phyloP scores from a whole-genome alignment of 2,113 vertebrate species.

The Pelmatolapia mariae region DNA sequence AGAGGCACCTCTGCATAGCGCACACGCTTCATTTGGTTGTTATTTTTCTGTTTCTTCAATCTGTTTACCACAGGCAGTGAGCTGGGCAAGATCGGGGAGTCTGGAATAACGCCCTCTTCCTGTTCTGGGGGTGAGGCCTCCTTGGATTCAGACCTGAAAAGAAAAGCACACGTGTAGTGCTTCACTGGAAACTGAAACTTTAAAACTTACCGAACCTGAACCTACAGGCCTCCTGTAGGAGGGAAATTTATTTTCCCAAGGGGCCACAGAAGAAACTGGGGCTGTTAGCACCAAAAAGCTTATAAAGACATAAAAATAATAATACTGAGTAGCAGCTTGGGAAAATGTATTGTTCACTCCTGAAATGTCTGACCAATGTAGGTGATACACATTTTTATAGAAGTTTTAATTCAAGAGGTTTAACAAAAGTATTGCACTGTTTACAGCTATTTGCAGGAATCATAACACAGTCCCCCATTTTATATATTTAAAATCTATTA shows the following conservation, averaged over 20 bases:
- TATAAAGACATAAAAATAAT: not conserved
- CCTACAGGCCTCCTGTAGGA: not conserved
- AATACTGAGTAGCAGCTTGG: not conserved
- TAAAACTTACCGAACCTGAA: not conserved
- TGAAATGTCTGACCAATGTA: not conserved
- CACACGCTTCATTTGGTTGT: constrained; percentile 62
- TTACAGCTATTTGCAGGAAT: not conserved
- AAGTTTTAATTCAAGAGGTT: not conserved
- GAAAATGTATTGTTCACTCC: not conserved
- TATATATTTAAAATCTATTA: not conserved
- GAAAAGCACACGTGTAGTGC: not conserved
- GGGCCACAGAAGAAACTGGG: not conserved
- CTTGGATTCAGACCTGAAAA: not conserved
- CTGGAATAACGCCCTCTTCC: constrained; percentile 86
- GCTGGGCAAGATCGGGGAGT: constrained; percentile 77
- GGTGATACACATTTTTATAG: not conserved
- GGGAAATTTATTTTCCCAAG: not conserved
- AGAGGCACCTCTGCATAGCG: constrained; percentile 77
- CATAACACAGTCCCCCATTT: fast-evolving
- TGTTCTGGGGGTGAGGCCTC: constrained; percentile 19
- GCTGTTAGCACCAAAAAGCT: not conserved
- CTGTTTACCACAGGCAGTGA: constrained; percentile 77
- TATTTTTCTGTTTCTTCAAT: constrained; percentile 76
- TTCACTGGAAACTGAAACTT: not conserved
- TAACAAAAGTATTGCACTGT: not conserved